Percentiles rank a stretch among this genome's conserved stretches.
These are phyloP conservation scores for Desoria tigrina DNA, from an alignment of 2,888 invertebrate species.

Conservation along the genomic window DNA sequence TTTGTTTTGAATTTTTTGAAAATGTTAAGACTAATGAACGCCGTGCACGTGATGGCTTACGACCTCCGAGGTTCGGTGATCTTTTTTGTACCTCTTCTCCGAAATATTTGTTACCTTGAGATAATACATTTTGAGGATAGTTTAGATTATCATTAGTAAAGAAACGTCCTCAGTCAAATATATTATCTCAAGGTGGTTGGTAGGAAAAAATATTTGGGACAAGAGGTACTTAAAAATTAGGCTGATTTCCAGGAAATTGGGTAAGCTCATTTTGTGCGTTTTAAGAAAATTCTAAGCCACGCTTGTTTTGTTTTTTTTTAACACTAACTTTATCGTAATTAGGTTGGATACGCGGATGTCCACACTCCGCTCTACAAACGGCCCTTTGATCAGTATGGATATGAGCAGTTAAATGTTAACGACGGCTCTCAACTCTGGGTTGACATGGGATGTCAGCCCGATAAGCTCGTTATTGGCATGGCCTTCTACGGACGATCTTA, in stretches of 20 bases:
- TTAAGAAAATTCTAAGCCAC: too few relatives aligned
- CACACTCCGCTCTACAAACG: conserved; percentile 83
- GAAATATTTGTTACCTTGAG: too few relatives aligned
- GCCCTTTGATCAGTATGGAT: conserved; percentile 81
- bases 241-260: conserved; percentile 19
- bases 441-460: conserved; percentile 81
- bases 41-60: conserved; percentile 39
- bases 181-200: too few relatives aligned
- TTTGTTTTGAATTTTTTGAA: background rate
- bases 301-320: too few relatives aligned
- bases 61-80: conserved; percentile 24
- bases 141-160: too few relatives aligned
- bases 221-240: conserved; percentile 1
- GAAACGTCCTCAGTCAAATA: too few relatives aligned
- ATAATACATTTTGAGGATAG: too few relatives aligned
- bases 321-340: conserved; percentile 55
- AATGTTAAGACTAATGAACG: conserved; percentile 29
- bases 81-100: too few relatives aligned
- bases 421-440: conserved; percentile 83
- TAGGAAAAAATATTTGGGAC: too few relatives aligned
- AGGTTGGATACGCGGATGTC: conserved; percentile 89
- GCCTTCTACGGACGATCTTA: conserved; percentile 87
- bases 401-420: conserved; percentile 85
- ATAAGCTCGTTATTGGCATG: conserved; percentile 83
- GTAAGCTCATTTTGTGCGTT: conserved; percentile 13